phyloP scores from a whole-genome alignment of 2,797 vertebrate genomes.

The Delichon dasypus region DNA sequence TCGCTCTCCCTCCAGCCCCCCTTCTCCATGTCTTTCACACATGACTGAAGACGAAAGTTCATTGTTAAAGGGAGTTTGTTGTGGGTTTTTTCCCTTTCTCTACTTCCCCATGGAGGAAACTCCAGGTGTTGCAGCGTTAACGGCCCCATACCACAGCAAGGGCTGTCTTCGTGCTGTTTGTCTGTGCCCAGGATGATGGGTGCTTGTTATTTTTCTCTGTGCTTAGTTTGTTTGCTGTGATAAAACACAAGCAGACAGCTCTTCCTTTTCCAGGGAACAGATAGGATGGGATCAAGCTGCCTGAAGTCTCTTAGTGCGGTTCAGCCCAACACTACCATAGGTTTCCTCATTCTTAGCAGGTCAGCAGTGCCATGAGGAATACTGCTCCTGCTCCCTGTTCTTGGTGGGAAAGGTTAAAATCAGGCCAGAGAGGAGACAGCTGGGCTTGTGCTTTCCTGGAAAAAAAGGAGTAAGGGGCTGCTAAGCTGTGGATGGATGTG shows the following conservation, averaged over 20 bases:
- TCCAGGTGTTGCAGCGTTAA: background rate
- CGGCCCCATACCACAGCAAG: background rate
- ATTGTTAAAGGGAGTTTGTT: slow-evolving; percentile 23
- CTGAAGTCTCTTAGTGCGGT: background rate
- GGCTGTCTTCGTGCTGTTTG: background rate
- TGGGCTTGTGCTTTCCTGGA: background rate
- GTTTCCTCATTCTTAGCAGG: background rate
- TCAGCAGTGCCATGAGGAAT: background rate
- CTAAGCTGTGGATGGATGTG: background rate
- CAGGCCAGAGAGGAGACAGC: background rate
- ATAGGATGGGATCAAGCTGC: background rate
- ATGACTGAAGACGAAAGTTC: slow-evolving; percentile 41
- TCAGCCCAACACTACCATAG: background rate
- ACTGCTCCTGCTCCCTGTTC: background rate
- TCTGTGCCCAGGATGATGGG: background rate
- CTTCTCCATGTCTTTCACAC: background rate
- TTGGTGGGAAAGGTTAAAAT: background rate
- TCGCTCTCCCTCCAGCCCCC: background rate
- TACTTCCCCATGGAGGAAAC: background rate
- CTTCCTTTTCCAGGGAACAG: background rate
- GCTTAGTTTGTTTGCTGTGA: background rate
- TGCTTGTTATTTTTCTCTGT: background rate
- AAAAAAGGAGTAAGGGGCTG: background rate
- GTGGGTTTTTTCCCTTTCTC: background rate
- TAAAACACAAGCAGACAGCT: background rate